Percentiles rank a stretch among this genome's conserved stretches.
These are phyloP conservation scores for Cacatua alba DNA, from an alignment of 2,113 vertebrate genomes.

Conservation along the genomic window DNA sequence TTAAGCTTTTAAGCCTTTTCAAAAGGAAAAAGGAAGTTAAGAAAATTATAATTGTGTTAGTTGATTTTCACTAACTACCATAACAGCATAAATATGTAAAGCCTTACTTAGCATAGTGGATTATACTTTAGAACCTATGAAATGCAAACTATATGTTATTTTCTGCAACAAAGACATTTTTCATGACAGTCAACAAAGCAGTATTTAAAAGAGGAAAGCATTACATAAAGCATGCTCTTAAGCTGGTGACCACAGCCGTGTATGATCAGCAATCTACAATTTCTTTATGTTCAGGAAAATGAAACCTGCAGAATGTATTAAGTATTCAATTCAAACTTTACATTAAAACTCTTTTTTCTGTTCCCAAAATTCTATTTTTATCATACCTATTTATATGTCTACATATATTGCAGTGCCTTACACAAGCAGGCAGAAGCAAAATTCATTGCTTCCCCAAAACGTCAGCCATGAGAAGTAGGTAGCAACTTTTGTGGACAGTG, in stretches of 20 bases:
- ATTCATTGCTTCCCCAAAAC: background rate
- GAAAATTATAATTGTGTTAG: background rate
- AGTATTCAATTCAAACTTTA: background rate
- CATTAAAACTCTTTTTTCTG: background rate
- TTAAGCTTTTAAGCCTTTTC: background rate
- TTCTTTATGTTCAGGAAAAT: background rate
- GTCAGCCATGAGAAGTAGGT: background rate
- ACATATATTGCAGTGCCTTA: background rate
- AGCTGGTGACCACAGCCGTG: background rate
- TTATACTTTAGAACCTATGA: background rate
- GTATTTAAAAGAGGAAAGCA: background rate
- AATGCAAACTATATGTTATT: background rate
- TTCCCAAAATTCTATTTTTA: background rate
- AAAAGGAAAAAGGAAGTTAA: background rate
- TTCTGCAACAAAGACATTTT: background rate
- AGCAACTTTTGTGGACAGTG: background rate
- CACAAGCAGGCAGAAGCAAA: background rate
- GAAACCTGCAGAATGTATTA: background rate
- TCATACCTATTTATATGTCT: background rate
- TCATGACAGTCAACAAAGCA: background rate
- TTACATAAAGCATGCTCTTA: background rate
- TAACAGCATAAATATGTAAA: background rate
- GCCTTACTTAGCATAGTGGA: accelerated
- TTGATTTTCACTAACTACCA: background rate
- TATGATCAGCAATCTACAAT: background rate